A percentile compares a stretch with the other conserved stretches of the same genome.
Conservation (phyloP, 1,140 invertebrate species). For the Bombus breviceps region DNA sequence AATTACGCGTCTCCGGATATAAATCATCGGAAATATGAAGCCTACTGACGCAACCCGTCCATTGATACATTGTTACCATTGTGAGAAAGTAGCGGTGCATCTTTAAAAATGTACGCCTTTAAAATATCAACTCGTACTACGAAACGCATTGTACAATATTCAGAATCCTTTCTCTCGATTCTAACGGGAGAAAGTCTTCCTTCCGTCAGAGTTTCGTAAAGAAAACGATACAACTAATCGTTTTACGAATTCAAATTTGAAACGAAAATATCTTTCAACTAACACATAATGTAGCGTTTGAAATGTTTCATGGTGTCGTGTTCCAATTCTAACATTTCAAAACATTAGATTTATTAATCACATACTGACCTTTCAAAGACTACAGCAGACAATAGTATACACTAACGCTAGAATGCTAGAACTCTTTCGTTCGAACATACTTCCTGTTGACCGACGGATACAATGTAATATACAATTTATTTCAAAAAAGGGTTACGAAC, state of each 20-base stretch:
- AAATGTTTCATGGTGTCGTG: not conserved
- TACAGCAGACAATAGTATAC: not conserved
- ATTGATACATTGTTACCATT: slow-evolving; percentile 47
- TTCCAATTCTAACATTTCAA: not conserved
- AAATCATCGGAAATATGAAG: slow-evolving; percentile 66
- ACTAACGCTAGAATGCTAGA: not conserved
- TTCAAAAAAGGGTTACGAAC: not conserved
- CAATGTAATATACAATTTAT: not conserved
- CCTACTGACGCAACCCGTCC: slow-evolving; percentile 42
- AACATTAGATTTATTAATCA: not conserved
- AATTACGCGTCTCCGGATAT: slow-evolving; percentile 67
- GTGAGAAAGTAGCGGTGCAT: not conserved
- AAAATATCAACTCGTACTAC: not conserved
- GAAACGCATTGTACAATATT: not conserved
- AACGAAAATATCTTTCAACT: not conserved
- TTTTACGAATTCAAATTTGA: not conserved
- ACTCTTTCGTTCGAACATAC: not conserved
- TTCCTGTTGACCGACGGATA: not conserved
- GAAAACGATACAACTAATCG: not conserved
- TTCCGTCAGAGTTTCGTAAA: not conserved
- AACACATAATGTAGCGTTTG: not conserved
- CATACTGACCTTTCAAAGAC: not conserved
- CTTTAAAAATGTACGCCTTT: slow-evolving; percentile 7
- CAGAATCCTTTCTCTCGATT: not conserved
- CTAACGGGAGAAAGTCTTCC: not conserved